phyloP scores from a whole-genome alignment of 1,140 invertebrate genomes.

The Ostrea denselamellosa region DNA sequence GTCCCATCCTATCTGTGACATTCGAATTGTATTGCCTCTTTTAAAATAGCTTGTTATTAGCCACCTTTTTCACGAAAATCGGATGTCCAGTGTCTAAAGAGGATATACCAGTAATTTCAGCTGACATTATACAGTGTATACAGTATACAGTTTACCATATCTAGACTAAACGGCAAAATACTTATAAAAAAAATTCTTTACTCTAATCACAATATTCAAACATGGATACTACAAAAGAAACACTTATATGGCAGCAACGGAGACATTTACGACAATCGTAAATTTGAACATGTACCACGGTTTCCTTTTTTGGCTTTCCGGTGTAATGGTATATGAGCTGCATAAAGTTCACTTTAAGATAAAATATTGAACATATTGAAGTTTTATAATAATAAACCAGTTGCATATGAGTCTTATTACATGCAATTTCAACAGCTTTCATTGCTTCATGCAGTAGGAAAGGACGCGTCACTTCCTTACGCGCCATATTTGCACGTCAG shows the following conservation, averaged over 20 bases:
- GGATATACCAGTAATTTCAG: no score
- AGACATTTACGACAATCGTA: neutral
- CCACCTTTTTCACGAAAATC: no score
- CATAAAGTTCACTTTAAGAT: constrained; percentile 21
- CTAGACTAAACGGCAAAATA: neutral
- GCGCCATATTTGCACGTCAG: neutral
- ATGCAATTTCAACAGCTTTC: constrained; percentile 25
- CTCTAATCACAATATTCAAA: neutral
- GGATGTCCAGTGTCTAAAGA: no score
- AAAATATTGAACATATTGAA: constrained; percentile 22
- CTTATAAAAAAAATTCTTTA: neutral
- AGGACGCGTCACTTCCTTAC: neutral
- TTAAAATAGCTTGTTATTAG: no score
- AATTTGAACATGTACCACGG: neutral
- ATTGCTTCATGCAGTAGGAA: constrained; percentile 15
- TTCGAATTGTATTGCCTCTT: no score
- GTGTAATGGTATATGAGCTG: neutral
- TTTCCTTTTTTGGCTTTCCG: neutral
- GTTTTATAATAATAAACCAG: constrained; percentile 17
- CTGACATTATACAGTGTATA: no score
- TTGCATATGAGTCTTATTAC: constrained; percentile 35
- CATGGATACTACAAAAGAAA: neutral
- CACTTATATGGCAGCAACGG: neutral
- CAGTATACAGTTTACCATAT: no score
- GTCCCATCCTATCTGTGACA: no score